Conservation (phyloP, 2,797 vertebrate genomes). For the Falco rusticolus region DNA sequence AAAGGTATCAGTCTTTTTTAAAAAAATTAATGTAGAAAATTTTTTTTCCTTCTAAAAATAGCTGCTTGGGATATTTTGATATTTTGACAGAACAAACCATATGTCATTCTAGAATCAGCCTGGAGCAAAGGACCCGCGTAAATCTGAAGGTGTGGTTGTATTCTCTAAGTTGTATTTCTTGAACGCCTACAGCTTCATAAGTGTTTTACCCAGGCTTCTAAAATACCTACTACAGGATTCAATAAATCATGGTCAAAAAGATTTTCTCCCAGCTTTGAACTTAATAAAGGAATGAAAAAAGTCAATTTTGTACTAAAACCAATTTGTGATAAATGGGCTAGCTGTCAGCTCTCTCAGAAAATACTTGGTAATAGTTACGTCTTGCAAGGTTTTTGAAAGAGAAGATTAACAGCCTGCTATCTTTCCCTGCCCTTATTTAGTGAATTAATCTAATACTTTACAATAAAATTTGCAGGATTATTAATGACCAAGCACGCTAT, state of each 20-base stretch:
- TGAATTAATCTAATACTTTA: neutral
- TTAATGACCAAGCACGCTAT: neutral
- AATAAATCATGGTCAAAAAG: neutral
- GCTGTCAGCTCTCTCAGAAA: neutral
- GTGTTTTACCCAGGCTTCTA: neutral
- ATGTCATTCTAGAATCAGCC: neutral
- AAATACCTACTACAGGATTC: neutral
- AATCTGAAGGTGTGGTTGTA: neutral
- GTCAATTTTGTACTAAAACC: neutral
- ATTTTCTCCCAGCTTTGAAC: neutral
- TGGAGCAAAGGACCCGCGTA: neutral
- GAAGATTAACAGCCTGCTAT: neutral
- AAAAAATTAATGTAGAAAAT: neutral
- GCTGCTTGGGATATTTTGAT: neutral
- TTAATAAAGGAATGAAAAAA: neutral
- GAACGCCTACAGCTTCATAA: neutral
- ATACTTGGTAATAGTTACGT: neutral
- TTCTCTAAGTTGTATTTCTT: neutral
- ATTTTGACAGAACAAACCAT: rapidly evolving
- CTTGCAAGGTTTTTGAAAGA: neutral
- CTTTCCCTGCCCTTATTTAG: neutral
- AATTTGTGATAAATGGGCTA: neutral
- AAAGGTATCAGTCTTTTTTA: neutral
- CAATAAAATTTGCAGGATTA: neutral
- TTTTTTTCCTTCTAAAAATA: neutral